Conservation (phyloP, 2,797 vertebrate genomes). For the Megaceryle alcyon region DNA sequence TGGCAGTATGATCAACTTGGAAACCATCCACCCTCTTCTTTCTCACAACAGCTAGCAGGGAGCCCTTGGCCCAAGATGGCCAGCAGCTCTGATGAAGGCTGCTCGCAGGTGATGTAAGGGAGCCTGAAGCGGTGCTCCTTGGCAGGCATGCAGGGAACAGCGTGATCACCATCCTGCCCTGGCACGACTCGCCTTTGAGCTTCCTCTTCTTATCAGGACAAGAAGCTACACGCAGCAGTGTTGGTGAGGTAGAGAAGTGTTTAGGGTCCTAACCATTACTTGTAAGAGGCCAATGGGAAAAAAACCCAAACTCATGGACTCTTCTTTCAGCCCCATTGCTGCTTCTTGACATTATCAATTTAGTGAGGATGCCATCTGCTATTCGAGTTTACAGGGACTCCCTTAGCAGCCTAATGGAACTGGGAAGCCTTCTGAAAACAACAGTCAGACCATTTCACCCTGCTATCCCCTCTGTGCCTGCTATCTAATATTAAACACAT, state of each 20-base stretch:
- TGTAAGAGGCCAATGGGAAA: accelerated
- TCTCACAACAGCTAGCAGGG: not conserved
- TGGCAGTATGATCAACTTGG: not conserved
- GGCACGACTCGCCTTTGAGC: not conserved
- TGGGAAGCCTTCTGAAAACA: not conserved
- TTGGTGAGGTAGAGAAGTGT: not conserved
- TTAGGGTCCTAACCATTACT: not conserved
- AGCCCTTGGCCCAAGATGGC: not conserved
- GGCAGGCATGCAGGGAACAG: not conserved
- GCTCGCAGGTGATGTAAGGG: not conserved
- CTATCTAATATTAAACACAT: not conserved
- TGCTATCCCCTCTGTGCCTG: not conserved
- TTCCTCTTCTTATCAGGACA: not conserved
- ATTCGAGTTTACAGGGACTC: not conserved
- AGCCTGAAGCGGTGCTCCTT: not conserved
- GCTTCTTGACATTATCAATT: not conserved
- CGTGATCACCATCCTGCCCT: not conserved
- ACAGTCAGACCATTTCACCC: not conserved
- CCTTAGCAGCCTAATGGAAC: not conserved
- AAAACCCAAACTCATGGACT: not conserved
- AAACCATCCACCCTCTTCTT: not conserved
- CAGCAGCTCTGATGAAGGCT: not conserved
- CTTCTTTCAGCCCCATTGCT: not conserved
- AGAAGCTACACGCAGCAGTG: not conserved
- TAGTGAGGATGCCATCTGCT: not conserved